phyloP scores from a whole-genome alignment of 2,113 vertebrate genomes.

The Eulacestoma nigropectus region DNA sequence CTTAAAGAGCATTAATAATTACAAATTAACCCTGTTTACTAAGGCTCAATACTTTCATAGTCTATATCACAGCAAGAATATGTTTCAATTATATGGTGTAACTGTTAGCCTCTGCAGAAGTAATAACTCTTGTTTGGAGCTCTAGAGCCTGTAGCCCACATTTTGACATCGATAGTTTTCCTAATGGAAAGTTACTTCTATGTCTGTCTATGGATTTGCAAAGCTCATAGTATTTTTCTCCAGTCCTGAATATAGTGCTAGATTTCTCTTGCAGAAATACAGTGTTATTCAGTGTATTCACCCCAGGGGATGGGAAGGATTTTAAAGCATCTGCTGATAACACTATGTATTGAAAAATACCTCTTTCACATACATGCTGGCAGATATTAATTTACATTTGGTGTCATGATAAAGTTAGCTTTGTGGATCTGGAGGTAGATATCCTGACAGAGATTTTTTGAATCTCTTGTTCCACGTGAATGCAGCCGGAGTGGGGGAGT shows the following conservation, averaged over 20 bases:
- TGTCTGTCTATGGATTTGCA: background rate
- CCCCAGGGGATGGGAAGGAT: background rate
- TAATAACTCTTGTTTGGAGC: background rate
- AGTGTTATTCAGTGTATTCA: background rate
- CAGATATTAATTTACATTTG: conserved; percentile 7
- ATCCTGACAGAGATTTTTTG: background rate
- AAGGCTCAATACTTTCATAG: background rate
- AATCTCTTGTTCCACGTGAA: background rate
- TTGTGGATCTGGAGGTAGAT: background rate
- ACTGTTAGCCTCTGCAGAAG: background rate
- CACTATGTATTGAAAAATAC: background rate
- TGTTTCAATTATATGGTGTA: background rate
- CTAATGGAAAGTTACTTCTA: background rate
- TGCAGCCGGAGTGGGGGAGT: accelerated
- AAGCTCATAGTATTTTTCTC: background rate
- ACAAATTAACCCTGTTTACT: background rate
- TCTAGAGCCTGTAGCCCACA: background rate
- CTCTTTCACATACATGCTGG: background rate
- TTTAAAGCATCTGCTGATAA: background rate
- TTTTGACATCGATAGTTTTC: background rate
- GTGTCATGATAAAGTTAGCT: conserved; percentile 13
- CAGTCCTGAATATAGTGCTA: background rate
- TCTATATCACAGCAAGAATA: background rate
- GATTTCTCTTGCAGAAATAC: background rate
- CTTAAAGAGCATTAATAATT: background rate